These are phyloP conservation scores for Callyntrura sp. DNA, from an alignment of 2,888 invertebrate species.

Conservation along the genomic window DNA sequence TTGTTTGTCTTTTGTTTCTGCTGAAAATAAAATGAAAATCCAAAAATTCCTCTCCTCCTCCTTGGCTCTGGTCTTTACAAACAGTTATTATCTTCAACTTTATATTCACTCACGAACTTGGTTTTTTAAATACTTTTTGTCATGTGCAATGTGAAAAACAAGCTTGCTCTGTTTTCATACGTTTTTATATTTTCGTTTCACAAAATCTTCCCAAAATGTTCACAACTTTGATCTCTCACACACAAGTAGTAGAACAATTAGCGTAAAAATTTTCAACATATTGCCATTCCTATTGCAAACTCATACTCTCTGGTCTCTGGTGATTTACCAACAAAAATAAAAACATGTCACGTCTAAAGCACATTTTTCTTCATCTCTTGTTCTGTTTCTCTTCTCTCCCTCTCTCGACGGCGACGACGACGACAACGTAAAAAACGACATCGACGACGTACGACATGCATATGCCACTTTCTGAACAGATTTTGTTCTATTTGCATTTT, in stretches of 20 bases:
- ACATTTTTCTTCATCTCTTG: not conserved
- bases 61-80: no score
- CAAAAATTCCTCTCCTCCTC: no score
- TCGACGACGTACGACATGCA: not conserved
- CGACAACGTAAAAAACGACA: slow-evolving; percentile 1
- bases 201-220: not conserved
- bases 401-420: no score
- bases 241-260: slow-evolving; percentile 8
- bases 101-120: no score
- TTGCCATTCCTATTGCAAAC: not conserved
- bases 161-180: slow-evolving; percentile 7
- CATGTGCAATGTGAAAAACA: no score
- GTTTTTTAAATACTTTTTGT: not conserved
- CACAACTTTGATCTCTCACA: no score
- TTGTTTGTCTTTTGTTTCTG: no score
- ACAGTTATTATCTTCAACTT: no score
- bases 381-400: not conserved
- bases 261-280: slow-evolving; percentile 5
- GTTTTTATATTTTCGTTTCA: not conserved
- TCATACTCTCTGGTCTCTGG: slow-evolving; percentile 3
- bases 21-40: no score
- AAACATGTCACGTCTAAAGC: slow-evolving; percentile 38
- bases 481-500: slow-evolving; percentile 46
- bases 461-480: not conserved
- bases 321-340: slow-evolving; percentile 29